Conservation (phyloP, 2,113 vertebrate genomes). For the Dolichotis patagonum region DNA sequence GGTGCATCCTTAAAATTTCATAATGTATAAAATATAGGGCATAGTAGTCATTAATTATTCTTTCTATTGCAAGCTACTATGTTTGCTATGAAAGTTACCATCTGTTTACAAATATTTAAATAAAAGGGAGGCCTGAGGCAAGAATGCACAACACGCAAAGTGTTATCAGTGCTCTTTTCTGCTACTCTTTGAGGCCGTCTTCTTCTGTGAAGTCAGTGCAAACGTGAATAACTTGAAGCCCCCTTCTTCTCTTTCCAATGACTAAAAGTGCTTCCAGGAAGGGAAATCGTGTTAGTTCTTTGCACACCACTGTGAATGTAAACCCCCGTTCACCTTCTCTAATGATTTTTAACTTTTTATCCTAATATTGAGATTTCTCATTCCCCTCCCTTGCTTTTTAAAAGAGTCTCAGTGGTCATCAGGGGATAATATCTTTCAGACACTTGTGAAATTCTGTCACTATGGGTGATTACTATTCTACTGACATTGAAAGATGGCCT, state of each 20-base stretch:
- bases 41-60: neutral
- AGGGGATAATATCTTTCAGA: neutral
- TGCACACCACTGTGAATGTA: neutral
- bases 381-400: neutral
- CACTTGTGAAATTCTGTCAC: neutral
- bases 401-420: slow-evolving; percentile 11
- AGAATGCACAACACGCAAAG: neutral
- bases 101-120: slow-evolving; percentile 47
- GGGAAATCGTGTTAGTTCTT: neutral
- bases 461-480: neutral
- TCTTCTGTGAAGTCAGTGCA: neutral
- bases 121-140: neutral
- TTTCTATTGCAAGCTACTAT: neutral
- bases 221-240: neutral
- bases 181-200: neutral
- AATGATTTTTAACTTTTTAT: neutral
- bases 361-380: neutral
- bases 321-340: neutral
- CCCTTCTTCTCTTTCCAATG: neutral
- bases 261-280: slow-evolving; percentile 12
- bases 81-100: slow-evolving; percentile 4
- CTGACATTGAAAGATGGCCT: neutral
- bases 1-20: slow-evolving; percentile 44
- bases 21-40: neutral
- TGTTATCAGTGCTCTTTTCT: too few relatives aligned